phyloP scores from a whole-genome alignment of 2,113 vertebrate genomes.

The Ictalurus punctatus region DNA sequence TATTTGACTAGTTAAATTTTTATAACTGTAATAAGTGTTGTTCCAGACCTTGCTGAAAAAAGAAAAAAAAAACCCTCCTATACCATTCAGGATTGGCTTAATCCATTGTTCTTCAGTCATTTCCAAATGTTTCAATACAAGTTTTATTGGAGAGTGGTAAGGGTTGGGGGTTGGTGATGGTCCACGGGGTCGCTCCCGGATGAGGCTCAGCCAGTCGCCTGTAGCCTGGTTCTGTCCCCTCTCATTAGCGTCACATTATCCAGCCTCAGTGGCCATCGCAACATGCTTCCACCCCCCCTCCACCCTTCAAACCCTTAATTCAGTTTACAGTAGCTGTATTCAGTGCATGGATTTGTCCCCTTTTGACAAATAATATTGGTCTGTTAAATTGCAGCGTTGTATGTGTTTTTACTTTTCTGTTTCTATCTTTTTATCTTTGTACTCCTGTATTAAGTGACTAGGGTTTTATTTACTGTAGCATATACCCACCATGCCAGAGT shows the following conservation, averaged over 20 bases:
- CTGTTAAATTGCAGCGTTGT: background rate
- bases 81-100: background rate
- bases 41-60: background rate
- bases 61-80: background rate
- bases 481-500: background rate
- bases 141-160: background rate
- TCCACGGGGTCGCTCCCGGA: slow-evolving; percentile 26
- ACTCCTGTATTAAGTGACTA: background rate
- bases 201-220: slow-evolving; percentile 45
- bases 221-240: slow-evolving; percentile 51
- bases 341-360: background rate
- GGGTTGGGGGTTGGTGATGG: background rate
- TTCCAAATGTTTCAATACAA: background rate
- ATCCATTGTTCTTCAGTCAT: background rate
- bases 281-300: background rate
- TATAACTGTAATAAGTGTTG: background rate
- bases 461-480: background rate
- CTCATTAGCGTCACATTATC: slow-evolving; percentile 55
- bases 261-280: slow-evolving; percentile 42
- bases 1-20: background rate
- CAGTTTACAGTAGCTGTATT: background rate
- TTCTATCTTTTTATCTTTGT: background rate
- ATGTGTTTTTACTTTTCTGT: background rate
- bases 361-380: background rate
- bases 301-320: background rate